Evolutionary conservation across 2,113 vertebrate species (phyloP).

Genomic region (Andinoacara biseriatus): DNA sequence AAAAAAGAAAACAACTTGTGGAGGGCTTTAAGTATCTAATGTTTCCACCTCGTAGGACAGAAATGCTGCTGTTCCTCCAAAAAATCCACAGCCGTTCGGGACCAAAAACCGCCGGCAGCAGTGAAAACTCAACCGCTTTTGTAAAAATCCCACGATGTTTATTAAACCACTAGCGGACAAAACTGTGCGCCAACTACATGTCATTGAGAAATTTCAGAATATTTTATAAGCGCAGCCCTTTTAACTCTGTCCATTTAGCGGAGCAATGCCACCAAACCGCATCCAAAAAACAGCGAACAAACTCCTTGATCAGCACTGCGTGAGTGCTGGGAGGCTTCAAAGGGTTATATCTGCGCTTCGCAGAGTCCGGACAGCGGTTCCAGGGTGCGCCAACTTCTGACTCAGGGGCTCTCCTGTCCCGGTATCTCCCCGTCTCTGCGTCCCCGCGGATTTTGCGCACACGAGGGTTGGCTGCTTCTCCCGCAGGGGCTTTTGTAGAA

Average conservation of each 20-base stretch:
- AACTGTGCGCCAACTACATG: conserved; percentile 43
- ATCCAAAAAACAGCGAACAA: conserved; percentile 27
- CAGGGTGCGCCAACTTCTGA: conserved; percentile 42
- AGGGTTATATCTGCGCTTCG: neutral
- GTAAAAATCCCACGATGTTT: conserved; percentile 45
- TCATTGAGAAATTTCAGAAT: conserved; percentile 14
- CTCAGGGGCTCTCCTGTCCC: neutral
- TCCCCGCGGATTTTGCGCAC: conserved; percentile 50
- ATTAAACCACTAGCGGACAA: conserved; percentile 32
- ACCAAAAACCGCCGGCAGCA: neutral
- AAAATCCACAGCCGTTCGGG: conserved; percentile 40
- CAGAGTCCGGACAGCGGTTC: conserved; percentile 33
- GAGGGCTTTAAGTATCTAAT: conserved; percentile 28
- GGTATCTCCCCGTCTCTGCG: conserved; percentile 4
- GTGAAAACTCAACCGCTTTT: conserved; percentile 15
- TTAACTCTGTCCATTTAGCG: conserved; percentile 24
- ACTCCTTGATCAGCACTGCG: conserved; percentile 38
- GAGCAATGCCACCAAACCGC: neutral
- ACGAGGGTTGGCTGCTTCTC: conserved; percentile 14
- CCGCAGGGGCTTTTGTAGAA: neutral
- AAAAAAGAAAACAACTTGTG: conserved; percentile 18
- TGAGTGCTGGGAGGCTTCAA: conserved; percentile 20
- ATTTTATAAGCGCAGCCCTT: neutral
- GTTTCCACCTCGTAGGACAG: conserved; percentile 17
- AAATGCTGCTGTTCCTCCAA: conserved; percentile 3